Conservation (phyloP, 2,888 invertebrate genomes). For the Hyposoter dolosus region DNA sequence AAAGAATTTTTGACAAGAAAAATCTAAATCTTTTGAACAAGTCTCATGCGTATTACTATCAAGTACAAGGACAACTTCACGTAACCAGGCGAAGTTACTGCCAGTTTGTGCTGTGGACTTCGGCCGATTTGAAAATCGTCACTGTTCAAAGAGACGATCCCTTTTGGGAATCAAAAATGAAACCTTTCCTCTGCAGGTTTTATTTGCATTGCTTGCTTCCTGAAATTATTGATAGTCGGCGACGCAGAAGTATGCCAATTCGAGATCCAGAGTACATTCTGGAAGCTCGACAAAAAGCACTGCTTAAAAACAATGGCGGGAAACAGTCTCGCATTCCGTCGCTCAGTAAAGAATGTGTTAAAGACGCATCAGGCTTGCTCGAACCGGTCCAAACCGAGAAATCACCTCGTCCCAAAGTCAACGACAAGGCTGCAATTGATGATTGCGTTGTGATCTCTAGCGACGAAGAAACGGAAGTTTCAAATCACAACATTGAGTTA, state of each 20-base stretch:
- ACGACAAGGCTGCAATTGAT: background rate
- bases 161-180: constrained; percentile 67
- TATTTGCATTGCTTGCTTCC: constrained; percentile 63
- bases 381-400: background rate
- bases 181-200: constrained; percentile 55
- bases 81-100: constrained; percentile 70
- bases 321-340: background rate
- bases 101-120: constrained; percentile 71
- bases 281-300: constrained; percentile 38
- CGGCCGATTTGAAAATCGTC: constrained; percentile 50
- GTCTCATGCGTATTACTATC: constrained; percentile 62
- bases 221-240: constrained; percentile 66
- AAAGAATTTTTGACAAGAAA: constrained; percentile 11
- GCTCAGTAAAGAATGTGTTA: background rate
- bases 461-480: constrained; percentile 21
- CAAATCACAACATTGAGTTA: background rate
- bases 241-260: constrained; percentile 60
- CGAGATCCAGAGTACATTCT: constrained; percentile 64
- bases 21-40: background rate
- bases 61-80: constrained; percentile 72
- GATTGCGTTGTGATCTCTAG: constrained; percentile 8
- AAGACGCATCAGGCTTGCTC: background rate
- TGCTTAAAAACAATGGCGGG: background rate
- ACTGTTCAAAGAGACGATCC: constrained; percentile 59
- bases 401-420: background rate